Percentiles rank a stretch among this genome's conserved stretches.
Conservation (phyloP, 2,797 vertebrate species). For the Jordanella pulchra region DNA sequence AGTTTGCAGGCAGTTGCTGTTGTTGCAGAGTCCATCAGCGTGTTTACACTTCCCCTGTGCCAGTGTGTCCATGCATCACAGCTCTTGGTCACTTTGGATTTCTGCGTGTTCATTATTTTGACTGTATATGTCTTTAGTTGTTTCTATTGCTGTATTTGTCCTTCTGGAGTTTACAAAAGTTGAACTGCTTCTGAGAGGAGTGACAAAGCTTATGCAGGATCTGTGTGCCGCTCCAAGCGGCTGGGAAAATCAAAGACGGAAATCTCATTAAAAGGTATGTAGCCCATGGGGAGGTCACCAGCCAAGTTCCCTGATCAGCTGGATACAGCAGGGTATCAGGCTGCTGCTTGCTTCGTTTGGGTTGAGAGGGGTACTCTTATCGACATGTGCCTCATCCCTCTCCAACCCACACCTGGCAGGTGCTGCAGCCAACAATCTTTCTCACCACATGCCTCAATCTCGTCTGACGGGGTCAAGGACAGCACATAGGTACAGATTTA, state of each 20-base stretch:
- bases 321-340: constrained; percentile 41
- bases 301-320: constrained; percentile 75
- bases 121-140: constrained; percentile 35
- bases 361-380: constrained; percentile 36
- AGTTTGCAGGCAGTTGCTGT: constrained; percentile 34
- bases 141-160: constrained; percentile 34
- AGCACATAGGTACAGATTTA: constrained; percentile 37
- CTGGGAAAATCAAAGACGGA: constrained; percentile 71
- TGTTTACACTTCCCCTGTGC: constrained; percentile 41
- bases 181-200: constrained; percentile 24
- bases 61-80: constrained; percentile 25
- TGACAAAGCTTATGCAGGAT: constrained; percentile 42
- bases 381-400: constrained; percentile 56
- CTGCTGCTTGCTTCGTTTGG: constrained; percentile 15
- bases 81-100: constrained; percentile 46
- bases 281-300: constrained; percentile 67
- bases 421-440: constrained; percentile 26
- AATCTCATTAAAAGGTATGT: constrained; percentile 76
- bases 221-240: constrained; percentile 60
- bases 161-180: constrained; percentile 17
- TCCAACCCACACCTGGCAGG: constrained; percentile 50
- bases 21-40: constrained; percentile 29
- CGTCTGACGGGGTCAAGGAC: constrained; percentile 69
- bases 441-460: constrained; percentile 30
- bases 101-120: constrained; percentile 58